A percentile compares a stretch with the other conserved stretches of the same genome.
phyloP scores from a whole-genome alignment of 1,140 invertebrate species.

The Coenobita brevimanus region DNA sequence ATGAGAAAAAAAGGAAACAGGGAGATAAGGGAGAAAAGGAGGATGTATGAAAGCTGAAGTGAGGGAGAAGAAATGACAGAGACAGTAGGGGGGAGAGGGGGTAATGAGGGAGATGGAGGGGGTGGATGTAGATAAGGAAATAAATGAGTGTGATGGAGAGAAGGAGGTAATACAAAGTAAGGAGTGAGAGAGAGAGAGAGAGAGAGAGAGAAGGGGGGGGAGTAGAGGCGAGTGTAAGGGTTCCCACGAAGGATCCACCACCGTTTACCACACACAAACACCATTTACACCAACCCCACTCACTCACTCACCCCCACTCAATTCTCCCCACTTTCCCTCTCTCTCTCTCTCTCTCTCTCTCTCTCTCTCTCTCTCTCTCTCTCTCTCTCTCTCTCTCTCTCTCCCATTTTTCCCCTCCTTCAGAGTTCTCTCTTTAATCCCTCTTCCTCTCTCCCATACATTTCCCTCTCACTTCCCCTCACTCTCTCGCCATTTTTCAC shows the following conservation, averaged over 20 bases:
- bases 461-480: not conserved
- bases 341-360: not conserved
- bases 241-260: too few species aligned
- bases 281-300: too few species aligned
- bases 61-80: not conserved
- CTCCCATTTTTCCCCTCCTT: not conserved
- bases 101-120: not conserved
- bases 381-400: not conserved
- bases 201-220: not conserved
- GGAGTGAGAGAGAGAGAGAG: not conserved
- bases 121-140: not conserved
- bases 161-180: not conserved
- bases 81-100: not conserved
- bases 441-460: not conserved
- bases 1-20: not conserved
- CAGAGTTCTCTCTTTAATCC: not conserved
- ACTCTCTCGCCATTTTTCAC: too few species aligned
- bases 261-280: too few species aligned
- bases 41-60: constrained; percentile 6
- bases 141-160: not conserved
- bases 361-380: not conserved
- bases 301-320: not conserved
- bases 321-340: not conserved
- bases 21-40: not conserved
- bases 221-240: constrained; percentile 32